phyloP scores from a whole-genome alignment of 2,797 vertebrate species.

The Pantherophis vulpinus region DNA sequence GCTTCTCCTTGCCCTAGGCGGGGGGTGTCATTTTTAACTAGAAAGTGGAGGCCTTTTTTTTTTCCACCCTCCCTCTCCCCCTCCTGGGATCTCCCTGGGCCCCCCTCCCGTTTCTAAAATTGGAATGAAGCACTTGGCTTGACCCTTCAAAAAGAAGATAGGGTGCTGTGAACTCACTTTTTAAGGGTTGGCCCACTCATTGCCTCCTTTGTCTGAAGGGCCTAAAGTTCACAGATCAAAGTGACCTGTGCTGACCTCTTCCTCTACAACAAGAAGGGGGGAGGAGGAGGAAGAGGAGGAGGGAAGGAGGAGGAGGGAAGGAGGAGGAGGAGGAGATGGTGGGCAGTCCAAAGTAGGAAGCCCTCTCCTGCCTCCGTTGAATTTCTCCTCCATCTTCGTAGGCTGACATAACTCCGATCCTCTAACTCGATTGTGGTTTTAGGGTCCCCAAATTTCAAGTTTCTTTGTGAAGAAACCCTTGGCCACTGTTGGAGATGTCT shows the following conservation, averaged over 20 bases:
- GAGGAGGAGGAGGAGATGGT: neutral
- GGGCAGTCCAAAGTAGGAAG: slow-evolving; percentile 2
- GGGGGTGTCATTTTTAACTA: neutral
- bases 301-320: too few species aligned
- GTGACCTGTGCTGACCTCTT: slow-evolving; percentile 27
- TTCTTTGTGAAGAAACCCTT: neutral
- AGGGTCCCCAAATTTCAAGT: neutral
- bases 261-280: neutral
- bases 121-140: slow-evolving; percentile 55
- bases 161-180: neutral
- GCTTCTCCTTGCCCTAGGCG: slow-evolving; percentile 18
- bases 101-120: slow-evolving; percentile 38
- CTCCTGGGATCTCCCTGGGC: neutral
- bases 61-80: slow-evolving; percentile 15
- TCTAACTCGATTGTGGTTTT: neutral
- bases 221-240: slow-evolving; percentile 65
- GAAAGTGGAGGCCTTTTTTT: slow-evolving; percentile 3
- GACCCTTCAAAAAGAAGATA: slow-evolving; percentile 38
- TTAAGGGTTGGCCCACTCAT: slow-evolving; percentile 35
- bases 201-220: slow-evolving; percentile 59
- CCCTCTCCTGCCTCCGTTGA: neutral
- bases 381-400: neutral
- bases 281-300: too few species aligned
- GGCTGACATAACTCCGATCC: neutral
- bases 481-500: neutral